Percentiles rank a stretch among this genome's conserved stretches.
These are phyloP conservation scores for Drosophila anomalata DNA, from an alignment of 2,888 invertebrate genomes.

Conservation along the genomic window DNA sequence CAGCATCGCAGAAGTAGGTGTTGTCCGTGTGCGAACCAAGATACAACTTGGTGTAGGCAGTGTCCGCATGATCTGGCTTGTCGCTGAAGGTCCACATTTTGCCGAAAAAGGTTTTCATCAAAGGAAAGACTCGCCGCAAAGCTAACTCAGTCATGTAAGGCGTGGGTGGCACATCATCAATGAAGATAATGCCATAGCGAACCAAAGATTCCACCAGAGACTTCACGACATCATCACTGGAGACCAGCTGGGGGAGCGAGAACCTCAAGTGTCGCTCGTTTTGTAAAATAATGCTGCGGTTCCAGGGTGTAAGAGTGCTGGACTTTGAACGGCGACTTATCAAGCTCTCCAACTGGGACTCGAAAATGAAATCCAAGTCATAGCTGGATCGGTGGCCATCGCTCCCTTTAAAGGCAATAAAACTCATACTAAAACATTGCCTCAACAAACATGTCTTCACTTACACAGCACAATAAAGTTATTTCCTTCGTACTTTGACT, in stretches of 20 bases:
- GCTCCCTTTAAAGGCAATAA: constrained; percentile 43
- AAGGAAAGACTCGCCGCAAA: constrained; percentile 85
- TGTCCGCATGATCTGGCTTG: constrained; percentile 87
- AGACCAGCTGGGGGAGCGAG: constrained; percentile 84
- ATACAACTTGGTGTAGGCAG: constrained; percentile 88
- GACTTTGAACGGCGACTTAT: constrained; percentile 53
- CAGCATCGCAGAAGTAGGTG: constrained; percentile 90
- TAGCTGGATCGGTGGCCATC: constrained; percentile 61
- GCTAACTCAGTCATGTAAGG: constrained; percentile 84
- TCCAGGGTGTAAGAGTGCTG: constrained; percentile 84
- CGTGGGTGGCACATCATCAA: constrained; percentile 81
- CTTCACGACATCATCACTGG: constrained; percentile 83
- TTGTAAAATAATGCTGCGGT: constrained; percentile 82
- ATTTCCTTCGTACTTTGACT: constrained; percentile 78
- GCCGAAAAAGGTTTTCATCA: constrained; percentile 89
- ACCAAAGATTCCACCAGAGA: constrained; percentile 84
- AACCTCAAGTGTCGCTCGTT: constrained; percentile 83
- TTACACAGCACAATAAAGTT: constrained; percentile 85
- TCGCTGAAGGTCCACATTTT: constrained; percentile 89
- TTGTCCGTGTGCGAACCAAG: constrained; percentile 91
- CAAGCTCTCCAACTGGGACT: constrained; percentile 67
- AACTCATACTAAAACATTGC: neutral
- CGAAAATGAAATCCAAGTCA: constrained; percentile 48
- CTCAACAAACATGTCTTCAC: constrained; percentile 63
- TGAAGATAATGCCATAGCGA: constrained; percentile 82